Conservation (phyloP, 1,140 invertebrate genomes). For the Bombus affinis region DNA sequence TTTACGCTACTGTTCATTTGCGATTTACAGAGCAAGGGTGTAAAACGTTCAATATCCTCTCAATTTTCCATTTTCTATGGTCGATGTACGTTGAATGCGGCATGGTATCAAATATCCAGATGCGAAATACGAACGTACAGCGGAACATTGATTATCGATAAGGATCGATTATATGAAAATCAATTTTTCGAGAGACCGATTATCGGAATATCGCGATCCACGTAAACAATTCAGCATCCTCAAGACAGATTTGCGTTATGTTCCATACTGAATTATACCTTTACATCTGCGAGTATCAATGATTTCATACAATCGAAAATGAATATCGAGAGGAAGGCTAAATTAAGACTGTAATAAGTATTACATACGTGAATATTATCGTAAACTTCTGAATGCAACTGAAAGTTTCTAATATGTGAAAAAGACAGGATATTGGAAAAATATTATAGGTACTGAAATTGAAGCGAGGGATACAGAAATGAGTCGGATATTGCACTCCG, state of each 20-base stretch:
- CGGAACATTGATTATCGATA: neutral
- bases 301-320: neutral
- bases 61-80: neutral
- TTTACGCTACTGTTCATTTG: neutral
- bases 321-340: neutral
- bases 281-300: too few species aligned
- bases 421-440: neutral
- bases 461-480: neutral
- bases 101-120: slow-evolving; percentile 12
- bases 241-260: neutral
- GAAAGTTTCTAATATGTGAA: neutral
- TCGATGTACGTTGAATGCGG: neutral
- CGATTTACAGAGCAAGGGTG: neutral
- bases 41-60: neutral
- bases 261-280: neutral
- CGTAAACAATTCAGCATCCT: neutral
- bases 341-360: neutral
- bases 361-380: too few species aligned
- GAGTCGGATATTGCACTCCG: neutral
- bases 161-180: slow-evolving; percentile 1
- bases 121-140: neutral
- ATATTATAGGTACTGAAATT: neutral
- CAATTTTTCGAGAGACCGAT: slow-evolving; percentile 2
- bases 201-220: neutral
- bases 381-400: neutral